Evolutionary conservation across 2,797 vertebrate genomes (phyloP), one percentile per base, ranked within the genome.

Genomic region (Schizothorax lantsangensis): DNA sequence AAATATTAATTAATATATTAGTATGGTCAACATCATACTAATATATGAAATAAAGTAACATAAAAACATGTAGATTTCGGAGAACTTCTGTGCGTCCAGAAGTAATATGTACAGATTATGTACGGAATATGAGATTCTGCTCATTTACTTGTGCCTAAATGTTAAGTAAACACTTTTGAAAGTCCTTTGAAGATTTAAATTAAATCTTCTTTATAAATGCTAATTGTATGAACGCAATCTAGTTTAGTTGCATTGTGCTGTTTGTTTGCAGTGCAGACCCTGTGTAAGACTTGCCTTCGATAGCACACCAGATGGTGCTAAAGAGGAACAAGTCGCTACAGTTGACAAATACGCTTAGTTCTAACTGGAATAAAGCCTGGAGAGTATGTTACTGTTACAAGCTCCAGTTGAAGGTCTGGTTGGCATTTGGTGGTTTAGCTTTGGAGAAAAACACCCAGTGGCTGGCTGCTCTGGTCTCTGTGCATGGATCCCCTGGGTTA

Each of bases 401-500:
- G 64, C 79, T 71, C 47, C 75, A 33, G 43, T 23, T 64, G n/a
- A 52, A 54, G 36, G 43, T 77, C 78, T 69, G 47, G 47, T 79
- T 84, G 75, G 87, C 54, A 85, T 84, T 88, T 81, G 49, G 72
- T 68, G 81, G 87, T 85, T 93, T 91, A 90, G 84, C 68, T 92
- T 47, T 62, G 54, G 78, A 85, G 84, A 79, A 47, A 69, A 79
- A 57, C 66, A 85, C 33, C 83, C 57, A 26, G 57, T 52, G 36
- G 59, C 45, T 75, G 17, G 57, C 79, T 89, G 86, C 90, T 90
- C 89, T 84, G 92, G 88, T 89, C 90, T 93, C 92, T 93, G 92
- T 93, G 91, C 91, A 92, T 38, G 89, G 90, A 81, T 88, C 71
- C 85, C 86, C 79, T 69, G 84, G 82, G 81, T 79, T 83, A 86